Evolutionary conservation across 2,113 vertebrate species (phyloP).

Genomic region (Eira barbara): DNA sequence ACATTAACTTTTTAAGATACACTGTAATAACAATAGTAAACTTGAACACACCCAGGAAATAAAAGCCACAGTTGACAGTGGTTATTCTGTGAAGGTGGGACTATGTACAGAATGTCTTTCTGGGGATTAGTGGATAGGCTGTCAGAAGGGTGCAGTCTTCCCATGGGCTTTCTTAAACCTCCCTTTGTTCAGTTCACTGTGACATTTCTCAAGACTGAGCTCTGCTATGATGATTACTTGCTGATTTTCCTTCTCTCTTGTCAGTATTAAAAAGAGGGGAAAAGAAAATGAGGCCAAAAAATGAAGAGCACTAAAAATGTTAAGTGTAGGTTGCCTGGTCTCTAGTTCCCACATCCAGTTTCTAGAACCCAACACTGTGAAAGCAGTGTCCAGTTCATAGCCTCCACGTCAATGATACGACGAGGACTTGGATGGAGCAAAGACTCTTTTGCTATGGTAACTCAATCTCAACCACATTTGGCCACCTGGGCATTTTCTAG

Average conservation of each 20-base stretch:
- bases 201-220: background rate
- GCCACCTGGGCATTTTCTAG: background rate
- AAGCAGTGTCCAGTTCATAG: background rate
- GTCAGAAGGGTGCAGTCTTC: background rate
- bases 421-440: background rate
- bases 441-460: background rate
- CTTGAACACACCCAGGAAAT: slow-evolving; percentile 31
- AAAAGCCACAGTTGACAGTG: background rate
- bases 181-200: background rate
- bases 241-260: background rate
- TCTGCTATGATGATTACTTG: background rate
- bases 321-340: background rate
- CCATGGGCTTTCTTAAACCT: background rate
- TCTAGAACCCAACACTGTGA: background rate
- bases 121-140: background rate
- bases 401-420: background rate
- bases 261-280: background rate
- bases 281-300: background rate
- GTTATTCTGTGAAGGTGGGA: slow-evolving; percentile 37
- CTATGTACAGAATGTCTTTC: slow-evolving; percentile 2
- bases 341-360: background rate
- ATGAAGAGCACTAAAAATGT: background rate
- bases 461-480: background rate
- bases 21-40: slow-evolving; percentile 35
- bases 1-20: slow-evolving; percentile 3